Conservation (phyloP, 2,888 invertebrate genomes). For the Leistus spinibarbis region DNA sequence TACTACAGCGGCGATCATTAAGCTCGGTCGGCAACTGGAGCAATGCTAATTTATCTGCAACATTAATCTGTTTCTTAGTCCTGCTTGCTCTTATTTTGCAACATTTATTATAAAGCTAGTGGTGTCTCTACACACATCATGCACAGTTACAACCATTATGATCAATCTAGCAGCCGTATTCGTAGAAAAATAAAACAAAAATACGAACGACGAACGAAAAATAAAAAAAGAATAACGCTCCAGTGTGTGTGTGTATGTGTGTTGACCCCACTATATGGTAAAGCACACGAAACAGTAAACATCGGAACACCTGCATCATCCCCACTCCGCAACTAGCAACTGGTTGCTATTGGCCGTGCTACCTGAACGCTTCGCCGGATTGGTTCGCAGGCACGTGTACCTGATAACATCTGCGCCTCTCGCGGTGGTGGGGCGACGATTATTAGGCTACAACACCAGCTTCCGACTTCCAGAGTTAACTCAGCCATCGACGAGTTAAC, state of each 20-base stretch:
- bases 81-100: constrained; percentile 24
- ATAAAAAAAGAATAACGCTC: constrained; percentile 5
- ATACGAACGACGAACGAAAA: constrained; percentile 7
- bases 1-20: constrained; percentile 12
- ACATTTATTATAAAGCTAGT: neutral
- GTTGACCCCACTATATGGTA: constrained; percentile 21
- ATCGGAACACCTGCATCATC: constrained; percentile 33
- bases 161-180: neutral
- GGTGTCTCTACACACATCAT: constrained; percentile 12
- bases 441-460: constrained; percentile 51
- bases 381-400: constrained; percentile 56
- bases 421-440: constrained; percentile 49
- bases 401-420: constrained; percentile 46
- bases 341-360: constrained; percentile 22
- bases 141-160: constrained; percentile 30
- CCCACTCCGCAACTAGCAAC: constrained; percentile 6
- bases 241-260: neutral
- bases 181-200: neutral
- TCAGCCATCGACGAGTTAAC: constrained; percentile 45
- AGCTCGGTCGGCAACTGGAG: constrained; percentile 20
- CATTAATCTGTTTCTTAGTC: constrained; percentile 30
- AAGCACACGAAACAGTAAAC: constrained; percentile 22
- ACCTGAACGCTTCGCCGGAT: constrained; percentile 45
- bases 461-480: constrained; percentile 50
- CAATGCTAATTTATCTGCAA: constrained; percentile 32